These are phyloP conservation scores for Isotomurus palustris DNA, from an alignment of 2,888 invertebrate genomes.

Conservation along the genomic window DNA sequence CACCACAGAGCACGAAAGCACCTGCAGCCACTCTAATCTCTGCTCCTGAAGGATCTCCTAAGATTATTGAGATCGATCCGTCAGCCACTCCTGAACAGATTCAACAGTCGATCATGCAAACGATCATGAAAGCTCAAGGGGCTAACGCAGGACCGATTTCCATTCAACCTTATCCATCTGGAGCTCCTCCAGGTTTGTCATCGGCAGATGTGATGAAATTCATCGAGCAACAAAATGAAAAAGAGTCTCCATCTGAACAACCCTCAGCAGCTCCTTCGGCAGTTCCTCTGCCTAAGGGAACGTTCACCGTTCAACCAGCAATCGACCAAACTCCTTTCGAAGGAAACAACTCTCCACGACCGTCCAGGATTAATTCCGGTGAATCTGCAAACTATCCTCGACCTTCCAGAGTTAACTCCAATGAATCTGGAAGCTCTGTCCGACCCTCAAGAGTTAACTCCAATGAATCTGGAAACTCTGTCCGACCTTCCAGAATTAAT, in stretches of 20 bases:
- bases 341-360: neutral
- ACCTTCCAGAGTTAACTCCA: neutral
- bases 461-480: too few relatives aligned
- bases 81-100: conserved; percentile 22
- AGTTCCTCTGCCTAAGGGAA: neutral
- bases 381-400: neutral
- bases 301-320: conserved; percentile 4
- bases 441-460: too few relatives aligned
- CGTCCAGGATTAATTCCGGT: neutral
- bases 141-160: neutral
- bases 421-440: too few relatives aligned
- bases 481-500: too few relatives aligned
- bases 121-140: conserved; percentile 28
- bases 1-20: neutral
- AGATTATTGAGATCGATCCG: conserved; percentile 22
- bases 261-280: neutral
- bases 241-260: neutral
- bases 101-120: conserved; percentile 27
- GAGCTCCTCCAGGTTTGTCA: conserved; percentile 2
- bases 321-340: neutral
- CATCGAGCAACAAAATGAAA: neutral
- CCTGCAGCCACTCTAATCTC: neutral
- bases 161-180: conserved; percentile 1
- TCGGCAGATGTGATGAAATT: conserved; percentile 14
- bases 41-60: conserved; percentile 18